phyloP scores from a whole-genome alignment of 2,888 invertebrate species.

The Scaeva pyrastri region DNA sequence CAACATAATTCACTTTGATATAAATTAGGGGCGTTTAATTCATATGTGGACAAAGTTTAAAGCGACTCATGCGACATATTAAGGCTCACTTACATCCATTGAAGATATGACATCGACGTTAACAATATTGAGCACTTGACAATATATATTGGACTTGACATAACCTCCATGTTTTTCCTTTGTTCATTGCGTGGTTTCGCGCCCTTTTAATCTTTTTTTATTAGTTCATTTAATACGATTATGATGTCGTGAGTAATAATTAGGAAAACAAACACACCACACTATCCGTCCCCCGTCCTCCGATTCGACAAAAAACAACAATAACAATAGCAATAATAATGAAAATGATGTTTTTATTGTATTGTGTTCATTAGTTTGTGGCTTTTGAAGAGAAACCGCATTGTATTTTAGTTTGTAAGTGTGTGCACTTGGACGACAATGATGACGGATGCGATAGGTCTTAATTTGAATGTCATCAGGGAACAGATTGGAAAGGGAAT shows the following conservation, averaged over 20 bases:
- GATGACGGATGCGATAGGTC: neutral
- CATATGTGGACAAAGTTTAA: neutral
- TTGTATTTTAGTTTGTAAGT: conserved; percentile 22
- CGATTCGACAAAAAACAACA: neutral
- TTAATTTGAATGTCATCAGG: conserved; percentile 14
- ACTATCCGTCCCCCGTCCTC: too few relatives aligned
- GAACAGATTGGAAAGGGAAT: neutral
- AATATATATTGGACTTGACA: conserved; percentile 17
- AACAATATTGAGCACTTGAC: neutral
- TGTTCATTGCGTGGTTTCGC: neutral
- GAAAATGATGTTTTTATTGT: conserved; percentile 21
- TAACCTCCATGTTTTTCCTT: neutral
- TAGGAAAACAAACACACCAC: conserved; percentile 24
- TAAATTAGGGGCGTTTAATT: conserved; percentile 4
- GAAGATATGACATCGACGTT: conserved; percentile 6
- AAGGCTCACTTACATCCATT: neutral
- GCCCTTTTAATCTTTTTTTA: conserved; percentile 29
- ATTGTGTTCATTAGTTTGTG: conserved; percentile 39
- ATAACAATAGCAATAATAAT: neutral
- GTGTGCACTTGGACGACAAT: neutral
- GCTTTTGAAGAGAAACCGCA: conserved; percentile 33
- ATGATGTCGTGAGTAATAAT: conserved; percentile 13
- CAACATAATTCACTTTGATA: neutral
- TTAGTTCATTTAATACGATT: conserved; percentile 10
- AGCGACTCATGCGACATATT: neutral